Percentiles rank a stretch among this genome's conserved stretches.
phyloP scores from a whole-genome alignment of 37 sponge, comb jelly and placozoan species.

The Halichondria panicea region DNA sequence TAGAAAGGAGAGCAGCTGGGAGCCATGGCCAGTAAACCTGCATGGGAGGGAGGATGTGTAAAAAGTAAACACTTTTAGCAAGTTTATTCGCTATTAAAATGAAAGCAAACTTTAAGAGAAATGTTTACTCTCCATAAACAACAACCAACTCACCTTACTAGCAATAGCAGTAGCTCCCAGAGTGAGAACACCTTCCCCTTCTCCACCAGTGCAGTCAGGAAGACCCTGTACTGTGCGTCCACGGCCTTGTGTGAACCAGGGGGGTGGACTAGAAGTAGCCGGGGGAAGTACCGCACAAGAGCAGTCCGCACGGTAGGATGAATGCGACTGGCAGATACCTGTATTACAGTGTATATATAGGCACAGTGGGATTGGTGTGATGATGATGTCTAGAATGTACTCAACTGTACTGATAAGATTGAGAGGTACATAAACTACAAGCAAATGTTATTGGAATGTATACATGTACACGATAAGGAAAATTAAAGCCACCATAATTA shows the following conservation, averaged over 20 bases:
- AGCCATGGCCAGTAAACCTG: neutral
- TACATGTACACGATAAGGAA: too few species aligned
- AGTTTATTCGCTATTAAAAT: too few species aligned
- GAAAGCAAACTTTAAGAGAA: too few species aligned
- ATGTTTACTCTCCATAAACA: too few species aligned
- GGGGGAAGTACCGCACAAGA: neutral
- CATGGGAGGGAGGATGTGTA: neutral
- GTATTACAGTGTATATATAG: too few species aligned
- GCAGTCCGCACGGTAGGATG: neutral
- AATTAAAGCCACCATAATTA: too few species aligned
- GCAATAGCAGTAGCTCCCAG: too few species aligned
- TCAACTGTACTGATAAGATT: too few species aligned
- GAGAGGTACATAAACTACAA: neutral
- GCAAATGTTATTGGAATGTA: neutral
- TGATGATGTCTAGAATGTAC: too few species aligned
- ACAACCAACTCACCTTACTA: too few species aligned
- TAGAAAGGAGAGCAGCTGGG: conserved; percentile 7
- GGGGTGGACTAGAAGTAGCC: conserved; percentile 34
- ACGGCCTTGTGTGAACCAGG: conserved; percentile 11
- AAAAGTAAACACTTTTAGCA: neutral
- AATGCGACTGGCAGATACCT: neutral
- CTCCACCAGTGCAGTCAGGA: conserved; percentile 3
- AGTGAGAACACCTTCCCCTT: too few species aligned
- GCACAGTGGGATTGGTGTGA: too few species aligned
- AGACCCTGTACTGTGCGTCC: conserved; percentile 21